Base-by-base conservation (phyloP, 2,888 invertebrate species). In the Steinernema hermaphroditum region DNA sequence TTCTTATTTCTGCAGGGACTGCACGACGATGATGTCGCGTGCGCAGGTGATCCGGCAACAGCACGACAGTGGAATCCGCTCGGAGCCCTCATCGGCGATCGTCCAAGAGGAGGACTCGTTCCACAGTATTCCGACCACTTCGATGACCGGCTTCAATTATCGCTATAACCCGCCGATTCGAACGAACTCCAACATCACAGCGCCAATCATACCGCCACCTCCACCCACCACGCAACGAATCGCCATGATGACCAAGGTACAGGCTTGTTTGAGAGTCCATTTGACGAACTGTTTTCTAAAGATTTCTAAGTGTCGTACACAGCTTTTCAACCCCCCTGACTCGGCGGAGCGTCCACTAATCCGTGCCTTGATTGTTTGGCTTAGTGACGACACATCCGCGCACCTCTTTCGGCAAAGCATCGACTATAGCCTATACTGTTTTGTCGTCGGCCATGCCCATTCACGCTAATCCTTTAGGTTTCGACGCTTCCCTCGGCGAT, bases 331-430 rank as follows among this genome's bases (percentile, higher is more conserved):
- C 24, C 14, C 32, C 29, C 12, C 34, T 29, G 32, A 16, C 2
- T 29, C 4, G 62, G 32, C 27, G 32, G 32, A 62, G 1, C 32
- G 29, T 62, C 27, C 27, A 6, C 32, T 62, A 62, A 62, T 62
- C 32, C 62, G 22, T 62, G 62, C 62, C 27, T 54, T 4, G 54
- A 54, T 54, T 54, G 24, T 54, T 62, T 62, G 62, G 62, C 32
- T 62, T 29, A 12, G 62, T 62, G 62, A 34, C 32, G 62, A 16
- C 62, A n/a, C 54, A 2, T 2, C 1, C 62, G 62, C 62, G 62
- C 32, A 19, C 27, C 14, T 62, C n/a, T 27, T 62, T 4, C 16
- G 6, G 22, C 16, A 29, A 32, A 12, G 62, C 62, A 27, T 9
- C 27, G 54, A 37, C 4, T 8, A 37, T 12, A 37, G 24, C 27